Evolutionary conservation across 2,113 vertebrate species (phyloP), one percentile per base, ranked within the genome.

Genomic region (Abramis brama): DNA sequence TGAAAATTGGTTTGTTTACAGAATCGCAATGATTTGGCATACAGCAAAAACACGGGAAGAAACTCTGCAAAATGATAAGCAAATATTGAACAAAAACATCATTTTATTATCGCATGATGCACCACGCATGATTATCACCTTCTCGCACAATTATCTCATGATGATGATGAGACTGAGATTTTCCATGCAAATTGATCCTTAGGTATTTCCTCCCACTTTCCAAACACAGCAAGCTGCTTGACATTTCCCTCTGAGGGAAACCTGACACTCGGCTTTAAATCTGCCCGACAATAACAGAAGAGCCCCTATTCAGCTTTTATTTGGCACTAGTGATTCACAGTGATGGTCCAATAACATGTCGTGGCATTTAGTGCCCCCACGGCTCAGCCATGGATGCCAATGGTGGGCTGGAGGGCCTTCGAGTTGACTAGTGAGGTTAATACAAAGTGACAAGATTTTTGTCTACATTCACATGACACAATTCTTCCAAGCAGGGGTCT

Each of bases 291-390:
- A 76, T 87, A 88, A 86, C 75, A 80, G 87, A 89, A 93, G 87
- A 90, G 89, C 90, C 91, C 90, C 89, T 91, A 87, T 92, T 89
- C 70, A 90, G 91, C 88, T 60, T 91, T 91, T 86, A 79, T 86
- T 78, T 94, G 92, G 89, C 92, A 93, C 86, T 89, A 91, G 68
- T 77, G 30, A 91, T 95, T 92, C 82, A 75, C 86, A 87, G 92
- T 87, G 91, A 68, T 74, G 86, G 81, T 84, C 57, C 36, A 86
- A 79, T 93, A 93, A 95, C 92, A 87, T 87, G 92, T 88, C 88
- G 83, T 94, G 94, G 93, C 94, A 94, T 94, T 93, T 92, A 87
- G 89, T 91, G 91, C 90, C 91, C 93, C 91, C 88, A 85, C 91
- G 91, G 92, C 93, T 91, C 88, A 82, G 90, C 87, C 23, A 85